Evolutionary conservation across 2,888 invertebrate genomes (phyloP), one percentile per base, ranked within the genome.

Genomic region (Parnassius orleans): DNA sequence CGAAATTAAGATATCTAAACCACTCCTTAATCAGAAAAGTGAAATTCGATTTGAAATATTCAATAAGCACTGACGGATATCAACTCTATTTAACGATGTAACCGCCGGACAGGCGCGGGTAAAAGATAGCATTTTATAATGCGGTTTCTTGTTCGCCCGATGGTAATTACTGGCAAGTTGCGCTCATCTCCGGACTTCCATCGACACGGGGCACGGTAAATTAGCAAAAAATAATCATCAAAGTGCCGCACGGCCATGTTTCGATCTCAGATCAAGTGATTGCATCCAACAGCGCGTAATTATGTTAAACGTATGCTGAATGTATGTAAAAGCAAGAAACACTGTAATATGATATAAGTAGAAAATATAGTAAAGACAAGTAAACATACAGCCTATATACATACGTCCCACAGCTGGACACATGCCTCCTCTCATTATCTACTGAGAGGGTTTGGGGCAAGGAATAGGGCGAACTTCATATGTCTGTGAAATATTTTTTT

Each of bases 171-270:
- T 63, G 66, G 33, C 61, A 56, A 61, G 47, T 46, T 46, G 58
- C 69, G 62, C 70, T 72, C 74, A 74, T 75, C 73, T 74, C 68
- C 72, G 72, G 71, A 70, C 71, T 70, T 72, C 70, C 73, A 73
- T 73, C 74, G 73, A 72, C 72, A 68, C 57, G 60, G 72, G 69
- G 63, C 70, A 72, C 69, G 74, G 70, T 74, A 67, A 74, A 76
- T 76, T 76, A 74, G 75, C 74, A 74, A 75, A 76, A 76, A 76
- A 74, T 73, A 73, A 75, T 71, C 69, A 72, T 73, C 72, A 72
- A 72, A 72, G 68, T 55, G 60, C 66, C 64, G 65, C 62, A 10
- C 48, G 60, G n/a, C 55, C 33, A 54, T 60, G 60, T 53, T 57
- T 57, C 57, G 64, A 64, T 60, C 59, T 55, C 56, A 41, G 63